A percentile compares a stretch with the other conserved stretches of the same genome.
Evolutionary conservation across 2,797 vertebrate genomes (phyloP).

Genomic region (Lutra lutra): DNA sequence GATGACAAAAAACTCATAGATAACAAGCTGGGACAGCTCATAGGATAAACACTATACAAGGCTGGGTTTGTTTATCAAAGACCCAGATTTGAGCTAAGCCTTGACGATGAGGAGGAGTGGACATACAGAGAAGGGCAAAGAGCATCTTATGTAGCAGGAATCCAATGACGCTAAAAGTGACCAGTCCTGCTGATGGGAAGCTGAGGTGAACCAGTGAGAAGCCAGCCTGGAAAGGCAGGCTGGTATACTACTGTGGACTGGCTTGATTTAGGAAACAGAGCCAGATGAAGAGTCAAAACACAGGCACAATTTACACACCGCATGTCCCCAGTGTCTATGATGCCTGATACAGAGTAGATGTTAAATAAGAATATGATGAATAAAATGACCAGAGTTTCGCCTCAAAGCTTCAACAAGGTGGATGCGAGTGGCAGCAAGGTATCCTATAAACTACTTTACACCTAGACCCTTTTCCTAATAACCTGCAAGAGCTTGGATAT

Average conservation of each 20-base stretch:
- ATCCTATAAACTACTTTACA: neutral
- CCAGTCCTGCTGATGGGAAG: neutral
- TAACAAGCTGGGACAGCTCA: too few relatives aligned
- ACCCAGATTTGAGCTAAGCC: neutral
- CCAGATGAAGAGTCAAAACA: rapidly evolving
- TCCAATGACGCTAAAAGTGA: too few relatives aligned
- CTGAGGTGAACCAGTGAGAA: neutral
- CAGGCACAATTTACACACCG: too few relatives aligned
- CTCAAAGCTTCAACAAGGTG: neutral
- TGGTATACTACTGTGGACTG: rapidly evolving
- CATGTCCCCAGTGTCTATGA: neutral
- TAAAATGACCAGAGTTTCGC: neutral
- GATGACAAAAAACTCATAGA: neutral
- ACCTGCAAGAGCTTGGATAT: neutral
- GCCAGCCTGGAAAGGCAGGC: neutral
- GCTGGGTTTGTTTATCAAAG: neutral
- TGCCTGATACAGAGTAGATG: neutral
- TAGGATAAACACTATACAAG: too few relatives aligned
- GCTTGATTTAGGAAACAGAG: neutral
- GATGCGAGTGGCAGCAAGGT: neutral
- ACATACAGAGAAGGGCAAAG: neutral
- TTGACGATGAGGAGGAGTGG: neutral
- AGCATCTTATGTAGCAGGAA: rapidly evolving
- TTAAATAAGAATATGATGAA: neutral
- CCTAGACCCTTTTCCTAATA: neutral